A percentile compares a stretch with the other conserved stretches of the same genome.
Conservation (phyloP, 2,888 invertebrate species). For the Polyploca ridens region DNA sequence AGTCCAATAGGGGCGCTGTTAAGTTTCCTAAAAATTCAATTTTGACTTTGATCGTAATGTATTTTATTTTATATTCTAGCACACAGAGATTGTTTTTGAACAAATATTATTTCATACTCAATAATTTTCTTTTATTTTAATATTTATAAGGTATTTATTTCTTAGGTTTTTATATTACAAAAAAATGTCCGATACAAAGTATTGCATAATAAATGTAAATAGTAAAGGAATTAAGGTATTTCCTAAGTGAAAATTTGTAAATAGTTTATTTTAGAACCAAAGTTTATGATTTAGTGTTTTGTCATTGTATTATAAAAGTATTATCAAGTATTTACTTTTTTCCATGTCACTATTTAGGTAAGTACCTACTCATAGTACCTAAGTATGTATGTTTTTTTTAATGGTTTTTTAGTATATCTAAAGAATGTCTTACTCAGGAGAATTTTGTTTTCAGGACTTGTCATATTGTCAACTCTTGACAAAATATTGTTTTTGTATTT, state of each 20-base stretch:
- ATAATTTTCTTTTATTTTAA: background rate
- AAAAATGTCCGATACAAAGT: slow-evolving; percentile 45
- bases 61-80: background rate
- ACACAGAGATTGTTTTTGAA: background rate
- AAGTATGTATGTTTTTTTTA: background rate
- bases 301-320: slow-evolving; percentile 36
- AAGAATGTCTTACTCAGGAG: background rate
- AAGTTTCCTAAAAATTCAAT: no score
- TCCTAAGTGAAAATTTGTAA: slow-evolving; percentile 30
- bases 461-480: background rate
- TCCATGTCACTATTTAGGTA: slow-evolving; percentile 28
- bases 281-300: slow-evolving; percentile 51
- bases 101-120: background rate
- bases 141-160: slow-evolving; percentile 23
- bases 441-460: background rate
- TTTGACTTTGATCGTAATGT: no score
- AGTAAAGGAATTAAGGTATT: slow-evolving; percentile 20
- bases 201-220: slow-evolving; percentile 53
- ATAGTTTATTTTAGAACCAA: slow-evolving; percentile 61
- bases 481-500: slow-evolving; percentile 9
- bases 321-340: slow-evolving; percentile 38
- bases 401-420: no score
- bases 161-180: slow-evolving; percentile 18
- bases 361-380: background rate
- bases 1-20: no score